Evolutionary conservation across 2,888 invertebrate species (phyloP).

Genomic region (Rotaria macrura): DNA sequence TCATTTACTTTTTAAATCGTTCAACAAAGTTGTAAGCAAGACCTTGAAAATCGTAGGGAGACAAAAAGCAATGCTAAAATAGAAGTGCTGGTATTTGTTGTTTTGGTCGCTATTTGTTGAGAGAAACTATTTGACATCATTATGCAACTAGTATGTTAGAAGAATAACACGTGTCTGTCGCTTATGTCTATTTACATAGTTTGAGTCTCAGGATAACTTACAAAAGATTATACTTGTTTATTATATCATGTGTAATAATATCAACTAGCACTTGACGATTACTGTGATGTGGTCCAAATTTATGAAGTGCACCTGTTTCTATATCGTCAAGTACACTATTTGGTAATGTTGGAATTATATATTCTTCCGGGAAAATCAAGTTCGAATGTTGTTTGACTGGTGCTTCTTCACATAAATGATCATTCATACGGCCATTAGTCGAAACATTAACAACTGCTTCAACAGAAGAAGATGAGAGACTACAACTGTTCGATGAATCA

Average conservation of each 20-base stretch:
- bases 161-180: neutral
- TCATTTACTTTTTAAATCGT: too few species aligned
- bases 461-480: neutral
- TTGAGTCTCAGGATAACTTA: neutral
- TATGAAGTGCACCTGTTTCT: neutral
- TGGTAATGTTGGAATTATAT: neutral
- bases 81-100: too few species aligned
- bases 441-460: neutral
- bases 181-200: neutral
- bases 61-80: too few species aligned
- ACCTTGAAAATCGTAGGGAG: too few species aligned
- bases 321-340: neutral
- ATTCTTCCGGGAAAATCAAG: neutral
- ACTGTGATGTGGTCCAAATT: neutral
- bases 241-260: neutral
- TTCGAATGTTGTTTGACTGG: neutral
- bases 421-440: neutral
- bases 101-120: too few species aligned
- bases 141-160: too few species aligned
- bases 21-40: too few species aligned
- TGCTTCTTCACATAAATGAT: neutral
- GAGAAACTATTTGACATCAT: neutral
- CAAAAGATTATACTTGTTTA: neutral
- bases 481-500: neutral
- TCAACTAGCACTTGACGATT: conserved; percentile 17